Base-by-base conservation (phyloP, 2,888 invertebrate species). In the Drosophila suboccidentalis region DNA sequence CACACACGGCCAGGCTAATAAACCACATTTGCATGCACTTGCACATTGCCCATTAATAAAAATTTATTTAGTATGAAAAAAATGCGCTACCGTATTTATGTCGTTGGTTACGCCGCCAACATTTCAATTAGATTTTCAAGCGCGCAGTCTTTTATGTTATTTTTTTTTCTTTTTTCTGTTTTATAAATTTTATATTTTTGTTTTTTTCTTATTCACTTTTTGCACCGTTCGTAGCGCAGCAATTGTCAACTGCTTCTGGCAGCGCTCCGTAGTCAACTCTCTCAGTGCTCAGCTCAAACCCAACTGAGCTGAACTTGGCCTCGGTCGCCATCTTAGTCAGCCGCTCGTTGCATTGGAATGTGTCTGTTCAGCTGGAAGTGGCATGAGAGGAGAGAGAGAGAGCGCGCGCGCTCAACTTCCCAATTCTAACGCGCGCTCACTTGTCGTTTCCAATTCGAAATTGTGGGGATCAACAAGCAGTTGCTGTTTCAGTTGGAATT, bases 251-350 rank as follows among this genome's bases (percentile, higher is more conserved):
- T 68, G 41, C 36, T 47, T 86, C 85, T 86, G 63, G 53, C 49
- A 50, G 47, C 49, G 70, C 63, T 59, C 64, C 64, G 53, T 54
- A 90, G 66, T 50, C 81, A 70, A 92, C 92, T 90, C 92, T 91
- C 91, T 89, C 84, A 84, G 89, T 89, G 90, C 91, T 91, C 92
- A 91, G 89, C 91, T 85, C 82, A 72, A 80, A 77, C 61, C 82
- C 65, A 71, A 86, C 88, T 89, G 86, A 87, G 65, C 86, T 90
- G 90, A 87, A 90, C 87, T 88, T 89, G 90, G 90, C 87, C 90
- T 84, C 83, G 88, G 92, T 89, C 92, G 92, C 92, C 92, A 92
- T 92, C 87, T 92, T 92, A 90, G 89, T 75, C 88, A 75, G 75
- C 61, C 75, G 77, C 60, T 65, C 57, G 59, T 55, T 63, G 74